Evolutionary conservation across 2,888 invertebrate genomes (phyloP), one percentile per base, ranked within the genome.

Genomic region (Flexamia atlantica): DNA sequence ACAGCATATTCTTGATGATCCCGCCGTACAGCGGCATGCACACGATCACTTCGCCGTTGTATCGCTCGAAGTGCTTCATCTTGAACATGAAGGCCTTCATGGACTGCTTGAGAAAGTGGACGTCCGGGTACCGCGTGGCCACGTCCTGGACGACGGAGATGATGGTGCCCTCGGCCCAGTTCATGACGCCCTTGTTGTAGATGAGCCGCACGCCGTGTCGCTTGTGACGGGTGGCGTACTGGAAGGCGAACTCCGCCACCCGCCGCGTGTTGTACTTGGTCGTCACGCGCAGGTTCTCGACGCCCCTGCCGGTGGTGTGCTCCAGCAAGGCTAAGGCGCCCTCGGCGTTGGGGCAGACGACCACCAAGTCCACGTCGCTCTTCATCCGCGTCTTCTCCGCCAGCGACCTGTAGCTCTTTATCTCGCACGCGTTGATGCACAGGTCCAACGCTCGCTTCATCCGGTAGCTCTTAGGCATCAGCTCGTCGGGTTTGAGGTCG

Each of bases 161-260:
- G 42, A 83, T 72, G 50, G 72, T 32, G n/a, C 74, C 57, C 42
- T 83, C 82, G 1, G 74, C 20, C n/a, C 17, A 12, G 28, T 72
- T 70, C 57, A 74, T 72, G 2, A 83, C 17, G 40, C 28, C 74
- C 36, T 50, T 57, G 72, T 74, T 83, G 74, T 74, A 57, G 23
- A 83, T 60, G 1, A 46, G 12, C 7, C 50, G 20, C 23, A 83
- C 74, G 28, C 32, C 36, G 4, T 12, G n/a, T n/a, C 60, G 50
- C 4, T 57, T 53, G 5, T 53, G 12, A 25, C 74, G 4, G 5
- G 25, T 12, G 20, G 82, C 82, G 72, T 36, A 53, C 25, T 83
- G 32, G 40, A 83, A 83, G 0, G 82, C 82, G 70, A 83, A 83
- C 72, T 53, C 53, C 42, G 82, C 82, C 28, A 82, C 32, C 10